Evolutionary conservation across 1,140 invertebrate species (phyloP).

Genomic region (Aphis gossypii): DNA sequence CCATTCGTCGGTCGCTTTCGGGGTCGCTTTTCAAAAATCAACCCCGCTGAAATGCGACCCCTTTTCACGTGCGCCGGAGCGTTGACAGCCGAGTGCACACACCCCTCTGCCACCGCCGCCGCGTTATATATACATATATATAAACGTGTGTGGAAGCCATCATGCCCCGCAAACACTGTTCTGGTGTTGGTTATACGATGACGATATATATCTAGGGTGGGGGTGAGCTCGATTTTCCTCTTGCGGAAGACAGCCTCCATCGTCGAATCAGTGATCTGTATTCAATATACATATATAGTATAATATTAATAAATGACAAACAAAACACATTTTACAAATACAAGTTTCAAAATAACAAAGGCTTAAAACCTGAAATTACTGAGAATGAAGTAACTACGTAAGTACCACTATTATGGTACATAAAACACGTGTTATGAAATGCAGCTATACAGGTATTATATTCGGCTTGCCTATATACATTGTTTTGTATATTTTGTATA

Average conservation of each 20-base stretch:
- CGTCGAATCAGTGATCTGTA: background rate
- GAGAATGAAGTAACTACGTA: background rate
- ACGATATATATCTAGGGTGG: background rate
- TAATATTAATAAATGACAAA: background rate
- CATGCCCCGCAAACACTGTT: conserved; percentile 6
- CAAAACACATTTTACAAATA: background rate
- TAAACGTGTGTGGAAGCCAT: conserved; percentile 44
- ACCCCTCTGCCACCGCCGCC: background rate
- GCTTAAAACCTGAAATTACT: background rate
- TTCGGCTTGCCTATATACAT: background rate
- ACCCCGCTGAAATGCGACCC: conserved; percentile 51
- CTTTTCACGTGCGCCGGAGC: conserved; percentile 41
- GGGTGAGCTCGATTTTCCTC: background rate
- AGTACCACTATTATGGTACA: background rate
- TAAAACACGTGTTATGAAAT: background rate
- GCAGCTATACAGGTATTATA: background rate
- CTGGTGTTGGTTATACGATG: background rate
- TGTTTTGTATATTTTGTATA: background rate
- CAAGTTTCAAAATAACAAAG: background rate
- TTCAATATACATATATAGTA: background rate
- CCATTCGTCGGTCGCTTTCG: conserved; percentile 50
- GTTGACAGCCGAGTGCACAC: conserved; percentile 51
- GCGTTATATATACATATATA: background rate
- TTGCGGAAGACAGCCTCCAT: background rate
- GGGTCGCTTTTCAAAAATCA: conserved; percentile 57